A percentile compares a stretch with the other conserved stretches of the same genome.
Evolutionary conservation across 2,888 invertebrate genomes (phyloP).

Genomic region (Hetaerina titia): DNA sequence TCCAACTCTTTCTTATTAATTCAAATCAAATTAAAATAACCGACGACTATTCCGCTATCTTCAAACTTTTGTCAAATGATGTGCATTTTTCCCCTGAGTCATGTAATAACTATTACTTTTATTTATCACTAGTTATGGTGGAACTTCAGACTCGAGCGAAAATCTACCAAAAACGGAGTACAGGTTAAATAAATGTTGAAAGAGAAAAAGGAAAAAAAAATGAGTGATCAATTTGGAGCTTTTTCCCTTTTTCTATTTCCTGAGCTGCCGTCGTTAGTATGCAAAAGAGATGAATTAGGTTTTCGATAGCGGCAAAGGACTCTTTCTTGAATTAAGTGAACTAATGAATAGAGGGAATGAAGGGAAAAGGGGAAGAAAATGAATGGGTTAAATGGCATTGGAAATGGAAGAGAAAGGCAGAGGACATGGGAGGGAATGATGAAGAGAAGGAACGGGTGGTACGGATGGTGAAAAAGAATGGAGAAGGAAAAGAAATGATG

Average conservation of each 20-base stretch:
- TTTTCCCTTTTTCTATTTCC: background rate
- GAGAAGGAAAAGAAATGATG: background rate
- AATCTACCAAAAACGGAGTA: background rate
- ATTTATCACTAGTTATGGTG: too few relatives aligned
- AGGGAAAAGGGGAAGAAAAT: background rate
- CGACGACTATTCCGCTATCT: too few relatives aligned
- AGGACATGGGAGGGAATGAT: background rate
- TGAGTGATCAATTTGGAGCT: background rate
- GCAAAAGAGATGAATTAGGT: slow-evolving; percentile 66
- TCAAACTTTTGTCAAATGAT: too few relatives aligned
- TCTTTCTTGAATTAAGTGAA: slow-evolving; percentile 59
- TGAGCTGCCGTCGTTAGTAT: slow-evolving; percentile 49
- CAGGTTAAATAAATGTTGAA: background rate
- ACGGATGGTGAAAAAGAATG: background rate
- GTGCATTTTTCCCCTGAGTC: too few relatives aligned
- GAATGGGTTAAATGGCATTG: background rate
- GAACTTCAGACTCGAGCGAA: background rate
- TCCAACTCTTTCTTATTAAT: too few relatives aligned
- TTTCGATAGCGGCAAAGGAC: slow-evolving; percentile 63
- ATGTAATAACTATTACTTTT: too few relatives aligned
- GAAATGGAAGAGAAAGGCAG: background rate
- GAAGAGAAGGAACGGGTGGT: background rate
- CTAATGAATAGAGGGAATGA: slow-evolving; percentile 47
- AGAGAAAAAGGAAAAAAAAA: background rate
- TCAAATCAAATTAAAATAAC: too few relatives aligned